Conservation (phyloP, 2,113 vertebrate genomes). For the Sphyrna mokarran region DNA sequence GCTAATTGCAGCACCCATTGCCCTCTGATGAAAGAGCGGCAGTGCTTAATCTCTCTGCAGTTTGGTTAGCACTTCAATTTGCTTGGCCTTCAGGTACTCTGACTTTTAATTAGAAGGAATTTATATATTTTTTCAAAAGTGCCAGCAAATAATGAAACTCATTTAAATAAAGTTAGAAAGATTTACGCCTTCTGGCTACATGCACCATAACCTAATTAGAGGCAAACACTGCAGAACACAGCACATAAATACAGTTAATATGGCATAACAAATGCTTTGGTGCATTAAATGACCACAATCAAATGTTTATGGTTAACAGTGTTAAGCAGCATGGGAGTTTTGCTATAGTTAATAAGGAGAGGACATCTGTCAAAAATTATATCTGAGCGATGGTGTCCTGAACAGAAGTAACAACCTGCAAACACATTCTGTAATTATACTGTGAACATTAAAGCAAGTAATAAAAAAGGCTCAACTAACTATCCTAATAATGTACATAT, state of each 20-base stretch:
- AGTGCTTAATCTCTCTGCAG: background rate
- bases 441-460: background rate
- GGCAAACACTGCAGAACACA: conserved; percentile 46
- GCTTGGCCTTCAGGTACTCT: conserved; percentile 43
- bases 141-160: conserved; percentile 45
- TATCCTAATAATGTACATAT: conserved; percentile 9
- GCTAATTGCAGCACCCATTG: background rate
- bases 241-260: background rate
- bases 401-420: background rate
- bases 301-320: conserved; percentile 7
- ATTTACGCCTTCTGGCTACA: conserved; percentile 44
- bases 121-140: conserved; percentile 40
- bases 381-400: background rate
- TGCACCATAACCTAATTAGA: conserved; percentile 45
- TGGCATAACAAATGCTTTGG: background rate
- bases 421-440: background rate
- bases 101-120: conserved; percentile 50
- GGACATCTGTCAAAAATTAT: background rate
- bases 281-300: conserved; percentile 24
- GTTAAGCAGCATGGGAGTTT: background rate
- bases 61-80: conserved; percentile 39
- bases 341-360: background rate
- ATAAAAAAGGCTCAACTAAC: background rate
- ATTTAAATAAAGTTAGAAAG: conserved; percentile 43
- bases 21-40: background rate